Percentiles rank a stretch among this genome's conserved stretches.
These are phyloP conservation scores for Pelecanus crispus DNA, from an alignment of 2,113 vertebrate species.

Conservation along the genomic window DNA sequence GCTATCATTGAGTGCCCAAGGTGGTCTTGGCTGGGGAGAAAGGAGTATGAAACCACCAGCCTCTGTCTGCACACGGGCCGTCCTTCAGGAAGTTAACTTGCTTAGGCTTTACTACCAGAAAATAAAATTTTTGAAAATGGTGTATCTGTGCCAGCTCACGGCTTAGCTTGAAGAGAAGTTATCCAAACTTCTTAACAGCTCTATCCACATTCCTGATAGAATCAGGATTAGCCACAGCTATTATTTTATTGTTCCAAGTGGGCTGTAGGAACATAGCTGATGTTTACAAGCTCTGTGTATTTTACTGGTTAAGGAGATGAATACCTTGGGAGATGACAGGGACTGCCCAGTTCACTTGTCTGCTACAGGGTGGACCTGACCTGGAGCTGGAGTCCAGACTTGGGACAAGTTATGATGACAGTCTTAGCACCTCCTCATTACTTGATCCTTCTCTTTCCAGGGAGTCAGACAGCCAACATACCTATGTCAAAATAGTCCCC, in stretches of 20 bases:
- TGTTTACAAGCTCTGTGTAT: neutral
- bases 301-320: neutral
- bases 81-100: neutral
- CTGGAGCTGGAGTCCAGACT: neutral
- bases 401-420: rapidly evolving
- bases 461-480: neutral
- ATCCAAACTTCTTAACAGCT: neutral
- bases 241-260: slow-evolving; percentile 2
- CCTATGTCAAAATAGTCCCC: neutral
- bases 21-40: neutral
- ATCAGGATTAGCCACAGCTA: neutral
- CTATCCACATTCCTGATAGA: neutral
- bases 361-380: neutral
- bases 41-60: neutral
- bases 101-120: neutral
- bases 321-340: neutral
- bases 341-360: neutral
- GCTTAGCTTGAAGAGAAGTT: neutral
- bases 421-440: neutral
- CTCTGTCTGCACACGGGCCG: neutral
- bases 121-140: rapidly evolving
- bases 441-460: neutral
- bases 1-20: neutral
- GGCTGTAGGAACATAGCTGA: slow-evolving; percentile 29
- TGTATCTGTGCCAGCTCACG: neutral